phyloP scores from a whole-genome alignment of 2,113 vertebrate species.

The Cololabis saira region DNA sequence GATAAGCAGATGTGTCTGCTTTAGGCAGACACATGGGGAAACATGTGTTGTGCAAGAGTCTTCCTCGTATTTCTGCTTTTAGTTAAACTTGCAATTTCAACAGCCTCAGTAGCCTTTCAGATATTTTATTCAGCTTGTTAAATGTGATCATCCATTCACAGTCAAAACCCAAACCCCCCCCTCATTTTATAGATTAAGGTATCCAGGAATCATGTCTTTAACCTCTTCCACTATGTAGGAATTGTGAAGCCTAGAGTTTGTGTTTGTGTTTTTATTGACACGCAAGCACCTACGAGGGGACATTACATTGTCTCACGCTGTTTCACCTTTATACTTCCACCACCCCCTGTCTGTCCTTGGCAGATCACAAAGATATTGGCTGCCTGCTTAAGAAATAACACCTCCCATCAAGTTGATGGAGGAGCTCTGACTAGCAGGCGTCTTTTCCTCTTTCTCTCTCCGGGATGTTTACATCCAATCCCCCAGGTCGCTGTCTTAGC shows the following conservation, averaged over 20 bases:
- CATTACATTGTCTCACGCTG: conserved; percentile 24
- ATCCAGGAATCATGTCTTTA: conserved; percentile 28
- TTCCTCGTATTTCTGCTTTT: neutral
- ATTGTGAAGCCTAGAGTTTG: neutral
- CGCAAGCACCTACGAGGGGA: conserved; percentile 20
- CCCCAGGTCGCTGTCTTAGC: conserved; percentile 52
- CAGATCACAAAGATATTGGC: conserved; percentile 54
- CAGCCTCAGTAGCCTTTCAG: conserved; percentile 29
- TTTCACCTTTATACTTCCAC: conserved; percentile 25
- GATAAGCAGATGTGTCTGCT: conserved; percentile 35
- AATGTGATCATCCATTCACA: too few relatives aligned
- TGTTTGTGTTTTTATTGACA: conserved; percentile 21
- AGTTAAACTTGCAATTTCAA: neutral
- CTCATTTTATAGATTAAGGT: conserved; percentile 25
- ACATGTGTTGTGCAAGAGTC: conserved; percentile 16
- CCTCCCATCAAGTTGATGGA: conserved; percentile 68
- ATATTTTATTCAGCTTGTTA: neutral
- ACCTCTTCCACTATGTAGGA: conserved; percentile 30
- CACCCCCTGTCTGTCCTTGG: conserved; percentile 61
- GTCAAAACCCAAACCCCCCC: conserved; percentile 8
- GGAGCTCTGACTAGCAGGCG: conserved; percentile 39
- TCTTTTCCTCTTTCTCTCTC: conserved; percentile 33
- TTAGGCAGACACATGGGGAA: conserved; percentile 1
- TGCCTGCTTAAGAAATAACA: conserved; percentile 70
- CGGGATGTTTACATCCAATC: conserved; percentile 68